Base-by-base conservation (phyloP, 2,113 vertebrate species). In the Herpailurus yagouaroundi region DNA sequence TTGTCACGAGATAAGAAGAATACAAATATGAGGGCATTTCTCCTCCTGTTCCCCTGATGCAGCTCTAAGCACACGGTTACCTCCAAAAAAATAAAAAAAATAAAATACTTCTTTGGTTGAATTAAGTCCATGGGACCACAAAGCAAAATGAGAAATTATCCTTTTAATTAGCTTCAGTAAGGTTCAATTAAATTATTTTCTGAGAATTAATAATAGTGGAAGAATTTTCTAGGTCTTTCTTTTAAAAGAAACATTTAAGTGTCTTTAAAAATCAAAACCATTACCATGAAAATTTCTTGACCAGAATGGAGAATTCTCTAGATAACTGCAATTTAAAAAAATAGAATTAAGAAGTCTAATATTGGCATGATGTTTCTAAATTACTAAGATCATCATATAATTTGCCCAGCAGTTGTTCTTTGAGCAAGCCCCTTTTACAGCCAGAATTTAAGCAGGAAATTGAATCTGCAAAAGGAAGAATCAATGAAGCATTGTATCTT, bases 171-270 rank as follows among this genome's bases (percentile, higher is more conserved):
- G 97, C 94, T 98, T 95, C 71, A 91, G 94, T 97, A 85, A 90
- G 97, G 14, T 92, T 98, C 98, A 98, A 98, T 98, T 98, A 98
- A 98, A 98, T 98, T 98, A 98, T 98, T 98, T 98, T 98, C 97
- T 97, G 82, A 97, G 73, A 97, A 98, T 98, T 98, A 98, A 98
- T 98, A 98, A 97, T 94, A 97, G 68, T 83, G 79, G 71, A 86
- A 90, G 84, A 97, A 94, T 97, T 98, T 98, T 98, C 81, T 98
- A 97, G 97, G 97, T 98, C 97, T 97, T 96, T 29, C 76, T 98
- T 98, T 97, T 82, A 95, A 98, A 96, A 88, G 88, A 97, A 94
- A 97, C n/a, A 93, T 91, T 88, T 86, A 96, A 85, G 36, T 96
- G 60, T 94, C 94, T 95, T 97, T 96, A 97, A 98, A 98, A 98